Conservation (phyloP, 2,888 invertebrate genomes). For the Hypena proboscidalis region DNA sequence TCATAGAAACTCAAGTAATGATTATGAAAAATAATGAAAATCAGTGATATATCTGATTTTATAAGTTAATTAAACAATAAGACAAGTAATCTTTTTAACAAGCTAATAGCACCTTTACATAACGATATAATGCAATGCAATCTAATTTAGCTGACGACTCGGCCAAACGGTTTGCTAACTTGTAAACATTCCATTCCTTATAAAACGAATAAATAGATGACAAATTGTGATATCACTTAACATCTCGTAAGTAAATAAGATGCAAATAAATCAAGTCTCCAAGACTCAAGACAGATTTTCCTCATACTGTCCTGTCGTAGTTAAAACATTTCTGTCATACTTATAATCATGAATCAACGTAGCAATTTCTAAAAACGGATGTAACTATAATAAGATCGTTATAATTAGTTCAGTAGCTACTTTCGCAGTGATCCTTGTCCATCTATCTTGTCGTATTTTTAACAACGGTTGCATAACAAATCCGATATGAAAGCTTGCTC, state of each 20-base stretch:
- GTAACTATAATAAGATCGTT: conserved; percentile 26
- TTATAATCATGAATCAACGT: conserved; percentile 18
- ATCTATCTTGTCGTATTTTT: conserved; percentile 38
- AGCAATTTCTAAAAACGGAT: conserved; percentile 23
- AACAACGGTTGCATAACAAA: conserved; percentile 43
- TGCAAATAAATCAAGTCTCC: conserved; percentile 7
- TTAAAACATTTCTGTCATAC: conserved; percentile 6
- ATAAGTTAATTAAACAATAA: too few species aligned
- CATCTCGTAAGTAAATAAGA: conserved; percentile 10
- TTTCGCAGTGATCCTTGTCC: conserved; percentile 35
- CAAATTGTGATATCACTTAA: conserved; percentile 24
- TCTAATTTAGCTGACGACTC: too few species aligned
- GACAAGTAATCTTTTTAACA: too few species aligned
- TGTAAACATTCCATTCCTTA: conserved; percentile 15
- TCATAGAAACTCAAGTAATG: too few species aligned
- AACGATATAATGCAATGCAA: too few species aligned
- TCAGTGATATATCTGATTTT: too few species aligned
- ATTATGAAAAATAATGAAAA: too few species aligned
- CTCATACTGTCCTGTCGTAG: conserved; percentile 7
- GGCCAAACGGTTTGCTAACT: conserved; percentile 17
- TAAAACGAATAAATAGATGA: conserved; percentile 31
- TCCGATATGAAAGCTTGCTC: conserved; percentile 45
- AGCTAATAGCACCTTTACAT: too few species aligned
- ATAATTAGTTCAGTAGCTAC: conserved; percentile 27
- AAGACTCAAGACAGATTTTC: conserved; percentile 14